Conservation (phyloP, 2,113 vertebrate species). For the Aix galericulata region DNA sequence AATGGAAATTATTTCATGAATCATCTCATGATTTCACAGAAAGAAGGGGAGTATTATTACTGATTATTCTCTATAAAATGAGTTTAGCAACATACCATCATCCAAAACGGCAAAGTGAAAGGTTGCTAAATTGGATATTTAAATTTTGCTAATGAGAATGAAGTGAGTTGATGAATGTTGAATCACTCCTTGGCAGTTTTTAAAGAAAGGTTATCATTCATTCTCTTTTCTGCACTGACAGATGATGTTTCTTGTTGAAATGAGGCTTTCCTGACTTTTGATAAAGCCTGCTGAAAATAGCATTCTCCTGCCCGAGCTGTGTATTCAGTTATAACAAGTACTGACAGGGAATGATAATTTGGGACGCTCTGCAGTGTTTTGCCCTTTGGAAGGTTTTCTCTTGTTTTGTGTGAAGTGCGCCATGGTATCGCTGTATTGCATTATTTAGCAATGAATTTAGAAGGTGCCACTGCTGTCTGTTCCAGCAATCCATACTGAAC, state of each 20-base stretch:
- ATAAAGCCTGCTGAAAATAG: conserved; percentile 22
- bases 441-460: background rate
- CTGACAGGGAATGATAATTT: background rate
- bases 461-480: background rate
- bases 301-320: background rate
- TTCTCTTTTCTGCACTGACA: conserved; percentile 29
- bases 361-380: background rate
- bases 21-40: conserved; percentile 5
- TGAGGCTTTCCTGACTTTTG: background rate
- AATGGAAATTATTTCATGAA: conserved; percentile 38
- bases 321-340: background rate
- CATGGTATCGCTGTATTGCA: background rate
- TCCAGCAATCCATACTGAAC: background rate
- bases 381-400: background rate
- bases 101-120: conserved; percentile 44
- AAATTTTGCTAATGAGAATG: conserved; percentile 52
- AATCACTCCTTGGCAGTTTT: conserved; percentile 35
- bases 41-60: conserved; percentile 29
- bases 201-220: conserved; percentile 49
- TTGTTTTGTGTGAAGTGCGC: background rate
- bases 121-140: conserved; percentile 48
- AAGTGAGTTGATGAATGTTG: conserved; percentile 30
- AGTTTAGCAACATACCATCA: conserved; percentile 48
- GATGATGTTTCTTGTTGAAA: conserved; percentile 21
- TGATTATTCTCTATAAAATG: conserved; percentile 46